Evolutionary conservation across 2,113 vertebrate genomes (phyloP).

Genomic region (Bettongia penicillata): DNA sequence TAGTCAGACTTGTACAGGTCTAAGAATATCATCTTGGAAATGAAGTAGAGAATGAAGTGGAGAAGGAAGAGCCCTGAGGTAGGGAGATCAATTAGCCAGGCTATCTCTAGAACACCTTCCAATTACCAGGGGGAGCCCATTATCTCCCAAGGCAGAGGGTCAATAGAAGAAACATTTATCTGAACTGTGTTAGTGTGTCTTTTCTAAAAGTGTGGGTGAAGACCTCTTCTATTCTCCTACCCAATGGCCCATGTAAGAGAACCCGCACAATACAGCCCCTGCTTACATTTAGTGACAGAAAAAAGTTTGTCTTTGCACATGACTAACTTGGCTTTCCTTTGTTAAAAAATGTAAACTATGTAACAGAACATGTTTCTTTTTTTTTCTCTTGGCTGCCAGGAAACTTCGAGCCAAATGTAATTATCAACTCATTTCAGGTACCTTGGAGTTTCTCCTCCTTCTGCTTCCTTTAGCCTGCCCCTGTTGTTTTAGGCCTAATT

Average conservation of each 20-base stretch:
- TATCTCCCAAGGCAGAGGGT: not conserved
- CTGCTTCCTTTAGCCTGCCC: not conserved
- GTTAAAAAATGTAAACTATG: constrained; percentile 34
- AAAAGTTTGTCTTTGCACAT: constrained; percentile 18
- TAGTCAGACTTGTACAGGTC: not conserved
- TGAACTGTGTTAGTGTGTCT: constrained; percentile 14
- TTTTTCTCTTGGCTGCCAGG: not conserved
- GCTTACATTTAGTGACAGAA: not conserved
- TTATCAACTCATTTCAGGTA: not conserved
- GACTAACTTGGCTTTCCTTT: not conserved
- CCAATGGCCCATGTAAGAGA: constrained; percentile 2
- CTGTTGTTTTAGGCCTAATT: constrained; percentile 3
- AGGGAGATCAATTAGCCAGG: not conserved
- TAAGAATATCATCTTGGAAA: not conserved
- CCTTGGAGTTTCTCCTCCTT: not conserved
- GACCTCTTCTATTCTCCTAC: constrained; percentile 14
- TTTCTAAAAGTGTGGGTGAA: constrained; percentile 48
- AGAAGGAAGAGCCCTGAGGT: not conserved
- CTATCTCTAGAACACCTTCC: not conserved
- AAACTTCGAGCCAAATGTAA: not conserved
- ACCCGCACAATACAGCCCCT: constrained; percentile 22
- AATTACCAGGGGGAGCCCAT: not conserved
- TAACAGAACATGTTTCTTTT: constrained; percentile 10
- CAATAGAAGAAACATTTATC: constrained; percentile 34
- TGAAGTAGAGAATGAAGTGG: not conserved